These are phyloP conservation scores for Bombus breviceps DNA, from an alignment of 1,140 invertebrate species.

Conservation along the genomic window DNA sequence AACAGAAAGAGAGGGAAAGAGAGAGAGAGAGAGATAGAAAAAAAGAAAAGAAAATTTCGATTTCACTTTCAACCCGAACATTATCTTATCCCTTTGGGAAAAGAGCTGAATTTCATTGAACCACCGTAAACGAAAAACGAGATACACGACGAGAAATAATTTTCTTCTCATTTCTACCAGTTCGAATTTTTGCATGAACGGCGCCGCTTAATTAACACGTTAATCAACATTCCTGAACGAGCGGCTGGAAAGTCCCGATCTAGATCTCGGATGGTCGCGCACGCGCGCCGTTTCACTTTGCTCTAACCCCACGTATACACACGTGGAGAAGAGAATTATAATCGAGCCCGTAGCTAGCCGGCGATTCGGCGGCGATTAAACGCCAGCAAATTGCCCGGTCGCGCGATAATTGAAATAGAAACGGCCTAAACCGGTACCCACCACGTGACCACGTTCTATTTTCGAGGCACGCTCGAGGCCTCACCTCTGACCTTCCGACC, in stretches of 20 bases:
- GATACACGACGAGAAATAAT: not conserved
- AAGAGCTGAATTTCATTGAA: no score
- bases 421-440: slow-evolving; percentile 10
- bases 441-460: slow-evolving; percentile 41
- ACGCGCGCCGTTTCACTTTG: slow-evolving; percentile 37
- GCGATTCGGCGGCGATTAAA: slow-evolving; percentile 41
- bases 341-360: not conserved
- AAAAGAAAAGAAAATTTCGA: not conserved
- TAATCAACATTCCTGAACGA: slow-evolving; percentile 46
- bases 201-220: slow-evolving; percentile 38
- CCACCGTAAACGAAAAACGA: not conserved
- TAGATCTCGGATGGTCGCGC: slow-evolving; percentile 32
- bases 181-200: not conserved
- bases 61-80: slow-evolving; percentile 25
- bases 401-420: slow-evolving; percentile 52
- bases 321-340: not conserved
- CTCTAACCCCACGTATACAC: not conserved
- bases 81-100: no score
- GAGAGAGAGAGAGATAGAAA: no score
- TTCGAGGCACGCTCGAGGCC: slow-evolving; percentile 30
- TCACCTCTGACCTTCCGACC: slow-evolving; percentile 43
- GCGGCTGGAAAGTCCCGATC: slow-evolving; percentile 41
- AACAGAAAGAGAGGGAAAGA: not conserved
- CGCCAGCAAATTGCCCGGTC: slow-evolving; percentile 27
- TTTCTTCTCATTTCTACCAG: not conserved